These are phyloP conservation scores for Hyperoodon ampullatus DNA, from an alignment of 2,113 vertebrate genomes.

Conservation along the genomic window DNA sequence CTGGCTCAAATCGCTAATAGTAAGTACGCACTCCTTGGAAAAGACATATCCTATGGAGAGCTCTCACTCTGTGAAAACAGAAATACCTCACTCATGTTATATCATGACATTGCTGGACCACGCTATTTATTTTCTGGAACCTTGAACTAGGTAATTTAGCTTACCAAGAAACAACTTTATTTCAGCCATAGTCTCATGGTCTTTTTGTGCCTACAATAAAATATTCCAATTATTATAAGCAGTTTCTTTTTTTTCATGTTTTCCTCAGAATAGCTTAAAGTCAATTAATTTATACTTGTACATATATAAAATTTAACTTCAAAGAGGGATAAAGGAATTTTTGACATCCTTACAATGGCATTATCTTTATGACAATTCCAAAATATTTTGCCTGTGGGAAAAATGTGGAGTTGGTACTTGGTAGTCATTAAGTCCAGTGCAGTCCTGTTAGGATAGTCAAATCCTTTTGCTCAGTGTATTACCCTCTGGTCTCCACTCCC, in stretches of 20 bases:
- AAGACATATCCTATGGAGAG: neutral
- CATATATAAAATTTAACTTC: conserved; percentile 23
- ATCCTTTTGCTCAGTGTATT: neutral
- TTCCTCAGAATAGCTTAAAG: conserved; percentile 28
- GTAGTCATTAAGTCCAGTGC: neutral
- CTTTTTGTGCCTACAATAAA: neutral
- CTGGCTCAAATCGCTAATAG: neutral
- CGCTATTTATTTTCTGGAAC: neutral
- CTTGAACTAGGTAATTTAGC: neutral
- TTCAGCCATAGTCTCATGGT: neutral
- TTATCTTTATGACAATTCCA: conserved; percentile 21
- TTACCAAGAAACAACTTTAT: neutral
- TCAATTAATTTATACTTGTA: neutral
- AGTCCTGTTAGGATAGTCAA: conserved; percentile 20
- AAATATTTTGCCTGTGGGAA: conserved; percentile 22
- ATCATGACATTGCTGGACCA: neutral
- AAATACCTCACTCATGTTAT: neutral
- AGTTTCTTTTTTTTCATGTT: neutral
- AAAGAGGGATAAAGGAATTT: neutral
- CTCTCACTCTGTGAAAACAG: neutral
- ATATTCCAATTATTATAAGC: neutral
- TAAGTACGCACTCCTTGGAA: neutral
- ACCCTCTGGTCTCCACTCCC: neutral
- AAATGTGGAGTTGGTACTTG: neutral
- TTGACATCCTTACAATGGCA: neutral